Percentiles rank a stretch among this genome's conserved stretches.
Evolutionary conservation across 2,797 vertebrate species (phyloP).

Genomic region (Sebastes melanostomus): DNA sequence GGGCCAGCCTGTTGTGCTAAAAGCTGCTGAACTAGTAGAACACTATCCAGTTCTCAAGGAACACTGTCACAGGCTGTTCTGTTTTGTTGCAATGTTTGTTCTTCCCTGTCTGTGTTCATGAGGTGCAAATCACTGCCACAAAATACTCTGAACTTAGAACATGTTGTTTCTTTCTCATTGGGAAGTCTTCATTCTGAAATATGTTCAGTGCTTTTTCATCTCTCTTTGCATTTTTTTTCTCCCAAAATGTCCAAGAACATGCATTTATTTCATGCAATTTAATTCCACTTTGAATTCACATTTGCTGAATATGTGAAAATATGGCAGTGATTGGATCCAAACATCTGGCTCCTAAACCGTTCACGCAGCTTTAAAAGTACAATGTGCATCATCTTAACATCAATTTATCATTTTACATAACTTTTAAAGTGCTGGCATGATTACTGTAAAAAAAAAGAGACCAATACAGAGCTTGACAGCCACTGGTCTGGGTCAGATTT

Average conservation of each 20-base stretch:
- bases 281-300: neutral
- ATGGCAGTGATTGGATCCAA: neutral
- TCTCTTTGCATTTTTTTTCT: neutral
- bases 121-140: neutral
- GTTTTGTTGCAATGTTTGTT: constrained; percentile 6
- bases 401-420: neutral
- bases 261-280: neutral
- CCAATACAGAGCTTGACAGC: neutral
- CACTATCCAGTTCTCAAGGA: constrained; percentile 8
- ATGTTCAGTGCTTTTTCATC: neutral
- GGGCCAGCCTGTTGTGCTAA: constrained; percentile 37
- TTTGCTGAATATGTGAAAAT: neutral
- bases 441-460: neutral
- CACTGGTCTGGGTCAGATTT: too few relatives aligned
- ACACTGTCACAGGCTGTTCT: neutral
- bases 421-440: neutral
- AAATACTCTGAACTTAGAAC: neutral
- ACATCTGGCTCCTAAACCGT: neutral
- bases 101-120: neutral
- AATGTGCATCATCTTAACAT: neutral
- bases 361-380: neutral
- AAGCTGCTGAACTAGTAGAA: constrained; percentile 65
- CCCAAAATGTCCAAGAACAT: neutral
- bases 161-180: neutral
- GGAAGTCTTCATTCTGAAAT: neutral